Conservation (phyloP, 2,797 vertebrate genomes). For the Neopelma chrysocephalum region DNA sequence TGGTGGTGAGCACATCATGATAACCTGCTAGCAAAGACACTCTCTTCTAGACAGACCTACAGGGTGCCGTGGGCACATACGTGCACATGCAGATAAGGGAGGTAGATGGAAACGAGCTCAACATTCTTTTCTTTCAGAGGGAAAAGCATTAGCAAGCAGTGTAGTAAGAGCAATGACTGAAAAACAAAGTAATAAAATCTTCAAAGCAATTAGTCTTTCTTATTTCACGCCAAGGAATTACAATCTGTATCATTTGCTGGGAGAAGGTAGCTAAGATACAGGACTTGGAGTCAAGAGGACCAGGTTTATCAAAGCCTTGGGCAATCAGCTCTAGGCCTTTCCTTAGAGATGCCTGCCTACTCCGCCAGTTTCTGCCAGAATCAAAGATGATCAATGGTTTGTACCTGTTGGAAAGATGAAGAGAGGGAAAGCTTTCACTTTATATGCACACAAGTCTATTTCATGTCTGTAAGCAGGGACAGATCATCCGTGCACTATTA, state of each 20-base stretch:
- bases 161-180: background rate
- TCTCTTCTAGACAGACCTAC: background rate
- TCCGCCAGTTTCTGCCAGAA: background rate
- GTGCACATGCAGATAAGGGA: background rate
- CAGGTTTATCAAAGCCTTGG: background rate
- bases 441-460: background rate
- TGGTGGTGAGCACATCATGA: background rate
- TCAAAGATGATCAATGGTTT: background rate
- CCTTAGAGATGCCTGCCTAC: background rate
- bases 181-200: background rate
- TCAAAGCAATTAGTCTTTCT: background rate
- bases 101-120: background rate
- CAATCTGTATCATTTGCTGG: background rate
- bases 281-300: background rate
- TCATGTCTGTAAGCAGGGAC: background rate
- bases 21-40: background rate
- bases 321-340: background rate
- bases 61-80: fast-evolving
- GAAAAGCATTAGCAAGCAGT: background rate
- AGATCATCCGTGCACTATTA: background rate
- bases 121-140: background rate
- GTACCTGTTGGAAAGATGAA: background rate
- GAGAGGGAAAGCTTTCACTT: background rate
- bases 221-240: background rate
- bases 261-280: background rate